Base-by-base conservation (phyloP, 2,888 invertebrate genomes). In the Cosmia pyralina region DNA sequence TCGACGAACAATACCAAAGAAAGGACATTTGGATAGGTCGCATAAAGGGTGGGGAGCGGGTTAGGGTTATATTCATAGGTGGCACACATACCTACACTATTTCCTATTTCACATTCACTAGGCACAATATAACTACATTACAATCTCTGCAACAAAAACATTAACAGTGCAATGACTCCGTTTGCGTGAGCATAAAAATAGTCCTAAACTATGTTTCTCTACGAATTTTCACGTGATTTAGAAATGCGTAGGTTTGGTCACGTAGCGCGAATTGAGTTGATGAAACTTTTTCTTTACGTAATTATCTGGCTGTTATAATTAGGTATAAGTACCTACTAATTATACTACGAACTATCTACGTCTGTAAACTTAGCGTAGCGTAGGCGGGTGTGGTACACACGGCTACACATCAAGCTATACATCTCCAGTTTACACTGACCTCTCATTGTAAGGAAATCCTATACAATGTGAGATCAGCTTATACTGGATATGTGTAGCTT, bases 131-230 rank as follows among this genome's bases (percentile, higher is more conserved):
- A 41, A 8, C 10, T 44, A 64, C 10, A 50, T 38, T n/a, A 67
- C n/a, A 69, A n/a, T 53, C 7, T 50, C 64, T 70, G 52, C 52
- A 72, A 70, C 48, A 73, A 58, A 66, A 74, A 57, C 73, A 85
- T 81, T 83, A 85, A 75, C 72, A 77, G 86, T 78, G 64, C 86
- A 72, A 74, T 83, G 87, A 87, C 86, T 81, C 73, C 65, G 66
- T 34, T 63, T 62, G 66, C 46, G 50, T 34, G 60, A 46, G 58
- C 34, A 64, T 77, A 78, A 82, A 86, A 82, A 86, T 87, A 81
- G 77, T 66, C 55, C 57, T 53, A 55, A 80, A 70, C 69, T 70
- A 68, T 68, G 73, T 77, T 75, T 63, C 68, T 74, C 57, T 72
- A 74, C 28, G 34, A 74, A 77, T 75, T 65, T 80, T 76, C 81